phyloP scores from a whole-genome alignment of 2,113 vertebrate species.

The Thymallus thymallus region DNA sequence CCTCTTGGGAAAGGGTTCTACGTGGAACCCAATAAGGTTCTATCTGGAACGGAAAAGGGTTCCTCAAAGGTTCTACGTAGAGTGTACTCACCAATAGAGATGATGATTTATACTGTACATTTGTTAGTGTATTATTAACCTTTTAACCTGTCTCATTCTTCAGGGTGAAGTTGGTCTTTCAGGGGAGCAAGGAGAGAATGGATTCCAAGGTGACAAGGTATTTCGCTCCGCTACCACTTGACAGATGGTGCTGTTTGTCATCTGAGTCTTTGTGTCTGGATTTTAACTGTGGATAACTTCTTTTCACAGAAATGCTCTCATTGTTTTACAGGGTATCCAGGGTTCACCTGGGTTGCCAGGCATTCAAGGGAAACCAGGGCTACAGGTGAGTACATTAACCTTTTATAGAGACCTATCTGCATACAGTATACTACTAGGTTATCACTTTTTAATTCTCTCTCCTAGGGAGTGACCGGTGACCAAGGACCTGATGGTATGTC shows the following conservation, averaged over 20 bases:
- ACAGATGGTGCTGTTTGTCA: not conserved
- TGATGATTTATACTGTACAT: not conserved
- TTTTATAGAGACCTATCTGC: constrained; percentile 29
- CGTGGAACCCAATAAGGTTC: too few species aligned
- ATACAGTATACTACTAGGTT: constrained; percentile 2
- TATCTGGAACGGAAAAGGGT: too few species aligned
- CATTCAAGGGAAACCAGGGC: constrained; percentile 82
- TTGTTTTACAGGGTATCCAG: constrained; percentile 78
- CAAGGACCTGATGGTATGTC: constrained; percentile 81
- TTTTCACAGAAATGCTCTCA: too few species aligned
- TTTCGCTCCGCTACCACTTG: constrained; percentile 12
- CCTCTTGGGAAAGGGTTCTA: too few species aligned
- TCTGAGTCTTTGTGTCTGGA: not conserved
- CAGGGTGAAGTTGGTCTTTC: constrained; percentile 89
- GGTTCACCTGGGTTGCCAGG: constrained; percentile 86
- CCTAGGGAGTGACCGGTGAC: constrained; percentile 86
- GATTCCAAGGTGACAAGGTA: constrained; percentile 98
- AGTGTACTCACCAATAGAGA: not conserved
- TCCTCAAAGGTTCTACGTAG: too few species aligned
- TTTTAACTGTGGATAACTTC: constrained; percentile 11
- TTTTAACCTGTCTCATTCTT: constrained; percentile 15
- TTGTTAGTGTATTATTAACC: constrained; percentile 3
- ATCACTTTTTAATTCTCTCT: constrained; percentile 9
- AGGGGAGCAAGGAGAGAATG: constrained; percentile 86
- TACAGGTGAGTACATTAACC: constrained; percentile 68